Percentiles rank a stretch among this genome's conserved stretches.
phyloP scores from a whole-genome alignment of 2,113 vertebrate species.

The Lagopus muta region DNA sequence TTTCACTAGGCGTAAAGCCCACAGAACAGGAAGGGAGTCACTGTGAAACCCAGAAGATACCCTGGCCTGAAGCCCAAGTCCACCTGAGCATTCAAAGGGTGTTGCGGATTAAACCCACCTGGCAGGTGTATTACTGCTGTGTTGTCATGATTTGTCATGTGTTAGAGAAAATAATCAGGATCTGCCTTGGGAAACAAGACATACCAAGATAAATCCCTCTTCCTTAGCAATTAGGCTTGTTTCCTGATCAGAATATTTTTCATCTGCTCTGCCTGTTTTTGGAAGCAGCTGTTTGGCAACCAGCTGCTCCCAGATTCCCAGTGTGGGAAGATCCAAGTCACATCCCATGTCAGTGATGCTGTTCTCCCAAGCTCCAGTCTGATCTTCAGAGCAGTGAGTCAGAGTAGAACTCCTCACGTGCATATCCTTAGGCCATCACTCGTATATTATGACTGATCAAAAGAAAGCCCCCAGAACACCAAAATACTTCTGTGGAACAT shows the following conservation, averaged over 20 bases:
- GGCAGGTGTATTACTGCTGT: fast-evolving
- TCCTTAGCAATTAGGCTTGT: neutral
- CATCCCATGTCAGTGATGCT: neutral
- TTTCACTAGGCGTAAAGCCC: neutral
- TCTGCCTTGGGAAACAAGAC: neutral
- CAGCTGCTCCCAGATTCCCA: fast-evolving
- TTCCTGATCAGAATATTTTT: neutral
- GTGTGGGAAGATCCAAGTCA: neutral
- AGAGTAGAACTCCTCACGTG: neutral
- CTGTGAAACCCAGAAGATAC: neutral
- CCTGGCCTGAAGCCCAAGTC: neutral
- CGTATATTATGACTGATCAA: neutral
- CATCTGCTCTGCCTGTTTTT: neutral
- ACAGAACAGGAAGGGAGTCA: neutral
- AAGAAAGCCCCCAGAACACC: neutral
- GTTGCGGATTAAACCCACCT: neutral
- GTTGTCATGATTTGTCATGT: fast-evolving
- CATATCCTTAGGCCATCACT: neutral
- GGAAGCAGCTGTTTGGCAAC: slow-evolving; percentile 26
- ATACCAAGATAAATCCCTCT: neutral
- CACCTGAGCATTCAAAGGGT: neutral
- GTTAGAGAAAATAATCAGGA: neutral
- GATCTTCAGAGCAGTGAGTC: neutral
- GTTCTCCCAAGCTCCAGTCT: neutral
- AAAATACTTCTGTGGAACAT: neutral